phyloP scores from a whole-genome alignment of 1,140 invertebrate genomes.

The Ips typographus region DNA sequence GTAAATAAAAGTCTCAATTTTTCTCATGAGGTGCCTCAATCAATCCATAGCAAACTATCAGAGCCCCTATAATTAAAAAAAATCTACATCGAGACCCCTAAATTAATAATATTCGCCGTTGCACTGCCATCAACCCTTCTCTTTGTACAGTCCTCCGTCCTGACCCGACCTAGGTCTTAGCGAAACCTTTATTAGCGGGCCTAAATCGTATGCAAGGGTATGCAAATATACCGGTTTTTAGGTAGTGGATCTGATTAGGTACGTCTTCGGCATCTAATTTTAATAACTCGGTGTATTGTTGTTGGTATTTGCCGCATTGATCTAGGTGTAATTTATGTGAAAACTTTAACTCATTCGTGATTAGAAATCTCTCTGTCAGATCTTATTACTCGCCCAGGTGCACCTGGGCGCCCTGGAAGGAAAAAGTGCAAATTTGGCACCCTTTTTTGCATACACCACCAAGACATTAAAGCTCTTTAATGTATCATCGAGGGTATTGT shows the following conservation, averaged over 20 bases:
- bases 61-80: slow-evolving; percentile 17
- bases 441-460: slow-evolving; percentile 24
- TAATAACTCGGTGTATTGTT: not conserved
- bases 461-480: slow-evolving; percentile 30
- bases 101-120: slow-evolving; percentile 11
- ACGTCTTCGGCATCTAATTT: slow-evolving; percentile 5
- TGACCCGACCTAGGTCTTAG: slow-evolving; percentile 14
- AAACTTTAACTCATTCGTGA: not conserved
- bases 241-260: slow-evolving; percentile 13
- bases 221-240: slow-evolving; percentile 21
- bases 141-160: slow-evolving; percentile 10
- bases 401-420: not conserved
- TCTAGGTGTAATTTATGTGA: slow-evolving; percentile 1
- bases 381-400: too few species aligned
- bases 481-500: slow-evolving; percentile 29
- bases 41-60: slow-evolving; percentile 16
- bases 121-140: slow-evolving; percentile 14
- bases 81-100: slow-evolving; percentile 10
- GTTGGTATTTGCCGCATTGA: not conserved
- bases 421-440: not conserved
- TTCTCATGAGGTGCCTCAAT: slow-evolving; percentile 21
- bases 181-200: slow-evolving; percentile 11
- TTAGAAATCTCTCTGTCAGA: not conserved
- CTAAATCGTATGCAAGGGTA: slow-evolving; percentile 15
- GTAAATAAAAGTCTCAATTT: not conserved